Percentiles rank a stretch among this genome's conserved stretches.
phyloP scores from a whole-genome alignment of 2,888 invertebrate genomes.

The Calameuta pallipes region DNA sequence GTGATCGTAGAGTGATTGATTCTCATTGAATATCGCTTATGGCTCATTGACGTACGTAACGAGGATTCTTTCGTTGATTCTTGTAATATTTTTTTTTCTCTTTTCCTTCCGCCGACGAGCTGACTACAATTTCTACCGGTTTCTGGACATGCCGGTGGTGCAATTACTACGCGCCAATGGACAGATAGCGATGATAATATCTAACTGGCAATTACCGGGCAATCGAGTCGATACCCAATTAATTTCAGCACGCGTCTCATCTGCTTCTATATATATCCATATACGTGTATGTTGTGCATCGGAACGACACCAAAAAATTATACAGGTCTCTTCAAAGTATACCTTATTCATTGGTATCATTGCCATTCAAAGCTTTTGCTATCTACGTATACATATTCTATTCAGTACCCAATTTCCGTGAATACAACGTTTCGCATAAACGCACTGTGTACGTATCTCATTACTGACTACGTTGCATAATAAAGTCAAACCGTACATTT shows the following conservation, averaged over 20 bases:
- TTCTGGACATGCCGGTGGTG: neutral
- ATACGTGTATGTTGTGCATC: neutral
- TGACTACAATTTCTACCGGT: neutral
- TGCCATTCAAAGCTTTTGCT: neutral
- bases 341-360: neutral
- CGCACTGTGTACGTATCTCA: conserved; percentile 25
- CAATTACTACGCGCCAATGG: neutral
- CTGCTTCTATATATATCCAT: neutral
- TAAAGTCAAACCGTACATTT: conserved; percentile 6
- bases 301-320: neutral
- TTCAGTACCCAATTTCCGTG: neutral
- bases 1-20: neutral
- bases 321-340: neutral
- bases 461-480: conserved; percentile 26
- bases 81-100: neutral
- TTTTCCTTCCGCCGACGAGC: neutral
- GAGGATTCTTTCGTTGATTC: neutral
- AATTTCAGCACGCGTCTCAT: conserved; percentile 1
- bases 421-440: neutral
- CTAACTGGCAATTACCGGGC: neutral
- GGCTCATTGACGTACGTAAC: neutral
- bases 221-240: neutral
- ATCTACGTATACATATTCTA: neutral
- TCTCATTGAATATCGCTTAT: neutral
- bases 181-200: neutral